Evolutionary conservation across 2,888 invertebrate genomes (phyloP), one percentile per base, ranked within the genome.

Genomic region (Silvanus unidentatus): DNA sequence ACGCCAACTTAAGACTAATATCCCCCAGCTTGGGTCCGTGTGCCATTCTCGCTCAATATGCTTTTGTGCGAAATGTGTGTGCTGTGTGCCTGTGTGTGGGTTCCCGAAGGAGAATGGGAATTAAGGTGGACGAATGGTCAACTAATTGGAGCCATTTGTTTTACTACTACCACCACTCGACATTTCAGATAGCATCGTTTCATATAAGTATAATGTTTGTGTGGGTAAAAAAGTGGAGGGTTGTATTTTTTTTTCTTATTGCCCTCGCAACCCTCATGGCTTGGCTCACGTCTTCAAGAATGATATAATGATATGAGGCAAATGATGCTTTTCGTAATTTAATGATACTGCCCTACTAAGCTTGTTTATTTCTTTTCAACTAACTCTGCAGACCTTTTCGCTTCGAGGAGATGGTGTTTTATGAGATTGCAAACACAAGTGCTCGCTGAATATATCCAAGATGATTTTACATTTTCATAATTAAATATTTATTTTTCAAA

Each of bases 111-210:
- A 52, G 42, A 39, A 12, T 41, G 44, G 44, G 62, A 63, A 65
- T 63, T 64, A 64, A 66, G 64, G 63, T 65, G 60, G 61, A 64
- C 61, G 64, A 62, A 65, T 65, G 66, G 63, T 63, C 65, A 63
- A 57, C 64, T 65, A 65, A 66, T 66, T 66, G 66, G 60, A 57
- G 60, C 57, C 63, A 62, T 66, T 66, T 64, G 59, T 66, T 65
- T 63, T 53, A 54, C 58, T 56, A 56, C 55, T 50, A 45, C 16
- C 12, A 12, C 32, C 6, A 5, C 54, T 46, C 43, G 61, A 61
- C 59, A 52, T 57, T 54, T 45, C 44, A 57, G 58, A 62, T 63
- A 56, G 54, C 57, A 53, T 59, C 54, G 49, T 59, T 53, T 47
- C 46, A 22, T 22, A 22, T 22, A 22, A 22, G 22, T 22, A 22